Percentiles rank a stretch among this genome's conserved stretches.
These are phyloP conservation scores for Empidonax traillii DNA, from an alignment of 2,113 vertebrate genomes.

Conservation along the genomic window DNA sequence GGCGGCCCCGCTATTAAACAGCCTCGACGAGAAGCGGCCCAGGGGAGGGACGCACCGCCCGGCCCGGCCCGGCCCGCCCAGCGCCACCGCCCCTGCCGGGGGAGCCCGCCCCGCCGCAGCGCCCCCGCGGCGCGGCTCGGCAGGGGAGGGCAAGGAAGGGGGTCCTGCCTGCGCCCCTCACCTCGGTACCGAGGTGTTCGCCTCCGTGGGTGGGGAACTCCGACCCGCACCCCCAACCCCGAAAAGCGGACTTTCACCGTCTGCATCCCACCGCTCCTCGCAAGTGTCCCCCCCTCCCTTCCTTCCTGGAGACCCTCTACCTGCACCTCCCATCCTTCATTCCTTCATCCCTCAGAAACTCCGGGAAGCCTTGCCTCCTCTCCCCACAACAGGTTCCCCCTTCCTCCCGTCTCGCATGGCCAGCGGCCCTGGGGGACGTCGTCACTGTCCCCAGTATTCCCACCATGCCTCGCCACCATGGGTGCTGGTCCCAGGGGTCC, in stretches of 20 bases:
- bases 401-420: neutral
- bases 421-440: neutral
- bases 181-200: too few species aligned
- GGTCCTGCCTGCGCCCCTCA: neutral
- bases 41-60: neutral
- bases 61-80: neutral
- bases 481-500: neutral
- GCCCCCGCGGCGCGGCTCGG: neutral
- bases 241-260: too few species aligned
- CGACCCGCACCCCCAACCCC: neutral
- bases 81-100: neutral
- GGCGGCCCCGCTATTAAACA: neutral
- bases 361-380: neutral
- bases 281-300: neutral
- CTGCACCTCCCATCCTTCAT: neutral
- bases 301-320: neutral
- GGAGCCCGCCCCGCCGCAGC: neutral
- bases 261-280: neutral
- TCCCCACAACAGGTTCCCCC: neutral
- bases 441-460: neutral
- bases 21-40: neutral
- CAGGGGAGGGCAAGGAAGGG: accelerated
- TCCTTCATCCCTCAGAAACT: neutral
- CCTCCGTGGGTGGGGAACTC: neutral
- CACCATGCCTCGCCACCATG: accelerated